Evolutionary conservation across 2,113 vertebrate species (phyloP).

Genomic region (Motacilla alba): DNA sequence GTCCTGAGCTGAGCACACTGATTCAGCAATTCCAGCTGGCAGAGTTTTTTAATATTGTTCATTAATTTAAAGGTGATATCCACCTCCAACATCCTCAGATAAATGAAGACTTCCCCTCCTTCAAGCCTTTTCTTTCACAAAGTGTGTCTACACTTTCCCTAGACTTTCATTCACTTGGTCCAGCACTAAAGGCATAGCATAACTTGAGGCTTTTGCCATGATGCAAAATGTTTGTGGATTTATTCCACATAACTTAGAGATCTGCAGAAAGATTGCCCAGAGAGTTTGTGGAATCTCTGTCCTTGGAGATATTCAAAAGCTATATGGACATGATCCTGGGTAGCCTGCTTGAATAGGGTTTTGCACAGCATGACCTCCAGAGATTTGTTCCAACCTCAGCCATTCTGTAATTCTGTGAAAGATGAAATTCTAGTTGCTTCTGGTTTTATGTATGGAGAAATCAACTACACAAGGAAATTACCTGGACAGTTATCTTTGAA

Average conservation of each 20-base stretch:
- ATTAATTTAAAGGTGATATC: neutral
- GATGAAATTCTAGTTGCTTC: neutral
- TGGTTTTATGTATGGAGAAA: neutral
- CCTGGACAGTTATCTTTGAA: neutral
- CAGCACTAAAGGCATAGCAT: neutral
- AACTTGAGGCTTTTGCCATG: neutral
- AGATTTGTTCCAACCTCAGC: neutral
- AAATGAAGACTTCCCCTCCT: neutral
- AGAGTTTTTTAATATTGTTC: neutral
- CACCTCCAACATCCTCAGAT: neutral
- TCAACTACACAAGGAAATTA: neutral
- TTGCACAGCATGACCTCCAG: neutral
- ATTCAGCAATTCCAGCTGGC: neutral
- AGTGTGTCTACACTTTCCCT: neutral
- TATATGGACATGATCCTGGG: neutral
- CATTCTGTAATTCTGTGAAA: neutral
- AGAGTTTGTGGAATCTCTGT: neutral
- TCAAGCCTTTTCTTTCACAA: neutral
- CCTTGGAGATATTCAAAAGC: neutral
- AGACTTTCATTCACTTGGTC: neutral
- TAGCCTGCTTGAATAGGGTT: neutral
- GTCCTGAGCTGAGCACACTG: neutral
- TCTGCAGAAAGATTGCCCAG: neutral
- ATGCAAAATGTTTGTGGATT: neutral
- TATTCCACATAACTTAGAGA: neutral